Percentiles rank a stretch among this genome's conserved stretches.
Evolutionary conservation across 2,888 invertebrate species (phyloP).

Genomic region (Eupeodes luniger): DNA sequence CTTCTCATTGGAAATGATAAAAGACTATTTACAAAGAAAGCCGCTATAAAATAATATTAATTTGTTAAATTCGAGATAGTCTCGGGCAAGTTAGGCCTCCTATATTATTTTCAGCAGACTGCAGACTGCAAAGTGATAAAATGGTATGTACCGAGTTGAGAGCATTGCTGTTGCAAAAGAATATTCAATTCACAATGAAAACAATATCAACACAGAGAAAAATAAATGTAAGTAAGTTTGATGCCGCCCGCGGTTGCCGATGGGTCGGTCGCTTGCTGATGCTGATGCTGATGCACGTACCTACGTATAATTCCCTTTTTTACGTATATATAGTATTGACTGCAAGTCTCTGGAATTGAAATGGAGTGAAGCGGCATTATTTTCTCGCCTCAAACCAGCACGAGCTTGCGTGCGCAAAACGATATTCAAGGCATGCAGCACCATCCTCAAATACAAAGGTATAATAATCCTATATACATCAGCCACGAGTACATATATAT

Average conservation of each 20-base stretch:
- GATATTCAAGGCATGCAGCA: constrained; percentile 63
- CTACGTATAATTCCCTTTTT: constrained; percentile 19
- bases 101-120: constrained; percentile 26
- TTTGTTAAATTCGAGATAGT: constrained; percentile 37
- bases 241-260: constrained; percentile 19
- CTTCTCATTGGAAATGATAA: too few relatives aligned
- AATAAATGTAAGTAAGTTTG: constrained; percentile 28
- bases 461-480: constrained; percentile 16
- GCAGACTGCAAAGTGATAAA: constrained; percentile 46
- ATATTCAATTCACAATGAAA: constrained; percentile 53
- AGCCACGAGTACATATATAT: too few relatives aligned
- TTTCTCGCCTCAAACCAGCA: constrained; percentile 79
- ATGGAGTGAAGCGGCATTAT: constrained; percentile 73
- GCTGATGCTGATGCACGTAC: too few relatives aligned
- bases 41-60: constrained; percentile 17
- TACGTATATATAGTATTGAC: constrained; percentile 13
- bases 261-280: not conserved
- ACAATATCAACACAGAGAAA: constrained; percentile 39
- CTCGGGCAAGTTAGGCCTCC: not conserved
- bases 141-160: constrained; percentile 8
- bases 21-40: not conserved
- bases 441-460: constrained; percentile 18
- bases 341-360: constrained; percentile 50
- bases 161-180: not conserved
- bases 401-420: constrained; percentile 78